A percentile compares a stretch with the other conserved stretches of the same genome.
These are phyloP conservation scores for Xestia c-nigrum DNA, from an alignment of 2,888 invertebrate genomes.

Conservation along the genomic window DNA sequence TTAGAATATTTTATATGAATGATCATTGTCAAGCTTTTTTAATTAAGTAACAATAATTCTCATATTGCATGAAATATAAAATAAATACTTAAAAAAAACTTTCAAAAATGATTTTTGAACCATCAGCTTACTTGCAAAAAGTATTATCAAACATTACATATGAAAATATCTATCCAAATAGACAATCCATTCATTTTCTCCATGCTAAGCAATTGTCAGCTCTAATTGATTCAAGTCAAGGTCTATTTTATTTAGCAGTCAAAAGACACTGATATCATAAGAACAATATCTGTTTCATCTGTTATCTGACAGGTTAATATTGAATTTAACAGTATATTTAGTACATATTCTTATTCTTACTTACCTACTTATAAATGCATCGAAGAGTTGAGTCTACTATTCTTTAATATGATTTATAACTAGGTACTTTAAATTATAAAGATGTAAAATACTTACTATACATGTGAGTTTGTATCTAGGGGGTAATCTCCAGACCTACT, in stretches of 20 bases:
- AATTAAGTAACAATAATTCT: background rate
- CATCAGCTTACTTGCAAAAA: conserved; percentile 6
- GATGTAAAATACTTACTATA: background rate
- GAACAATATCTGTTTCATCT: conserved; percentile 59
- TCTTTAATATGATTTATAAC: background rate
- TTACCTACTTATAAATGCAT: background rate
- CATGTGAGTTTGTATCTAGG: background rate
- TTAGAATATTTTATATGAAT: no score
- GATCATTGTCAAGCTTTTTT: background rate
- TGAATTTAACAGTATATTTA: conserved; percentile 17
- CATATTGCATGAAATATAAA: background rate
- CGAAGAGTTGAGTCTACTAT: background rate
- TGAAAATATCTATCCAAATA: conserved; percentile 16
- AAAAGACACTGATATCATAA: conserved; percentile 13
- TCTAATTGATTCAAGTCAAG: accelerated
- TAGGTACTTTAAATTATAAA: background rate
- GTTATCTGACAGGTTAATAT: conserved; percentile 60
- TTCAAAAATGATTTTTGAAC: background rate
- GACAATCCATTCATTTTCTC: conserved; percentile 4
- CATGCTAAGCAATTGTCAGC: conserved; percentile 7
- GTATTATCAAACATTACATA: conserved; percentile 7
- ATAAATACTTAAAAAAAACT: no score
- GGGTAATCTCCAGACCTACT: background rate
- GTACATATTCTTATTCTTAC: conserved; percentile 3
- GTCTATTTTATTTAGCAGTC: conserved; percentile 10